A percentile compares a stretch with the other conserved stretches of the same genome.
These are phyloP conservation scores for Otus scops DNA, from an alignment of 2,797 vertebrate genomes.

Conservation along the genomic window DNA sequence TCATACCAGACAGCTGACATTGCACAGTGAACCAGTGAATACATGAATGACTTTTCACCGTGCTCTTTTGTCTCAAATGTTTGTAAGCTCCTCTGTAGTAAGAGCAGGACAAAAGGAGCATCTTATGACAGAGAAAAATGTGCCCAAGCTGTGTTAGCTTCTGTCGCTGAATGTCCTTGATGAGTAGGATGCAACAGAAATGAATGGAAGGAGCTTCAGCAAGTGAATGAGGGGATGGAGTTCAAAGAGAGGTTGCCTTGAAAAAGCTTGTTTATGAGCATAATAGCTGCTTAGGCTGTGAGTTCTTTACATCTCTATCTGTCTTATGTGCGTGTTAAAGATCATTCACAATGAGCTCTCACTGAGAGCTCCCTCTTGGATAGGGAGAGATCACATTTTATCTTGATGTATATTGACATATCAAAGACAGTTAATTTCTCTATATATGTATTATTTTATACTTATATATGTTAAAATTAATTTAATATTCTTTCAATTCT, in stretches of 20 bases:
- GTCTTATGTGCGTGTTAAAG: not conserved
- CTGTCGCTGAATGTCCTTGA: not conserved
- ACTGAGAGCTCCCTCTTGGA: not conserved
- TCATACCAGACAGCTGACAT: not conserved
- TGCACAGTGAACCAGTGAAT: not conserved
- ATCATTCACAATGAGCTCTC: not conserved
- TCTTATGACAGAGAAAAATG: not conserved
- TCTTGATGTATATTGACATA: not conserved
- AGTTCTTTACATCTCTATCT: not conserved
- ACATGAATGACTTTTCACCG: rapidly evolving
- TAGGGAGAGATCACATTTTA: not conserved
- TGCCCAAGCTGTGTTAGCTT: not conserved
- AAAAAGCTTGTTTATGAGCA: not conserved
- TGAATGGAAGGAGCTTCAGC: not conserved
- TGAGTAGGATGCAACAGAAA: not conserved
- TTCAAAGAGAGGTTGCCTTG: not conserved
- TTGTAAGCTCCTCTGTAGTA: not conserved
- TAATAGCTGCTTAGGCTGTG: not conserved
- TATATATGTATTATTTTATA: not conserved
- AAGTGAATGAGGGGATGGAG: not conserved
- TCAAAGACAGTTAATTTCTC: not conserved
- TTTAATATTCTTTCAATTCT: not conserved
- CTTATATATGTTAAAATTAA: not conserved
- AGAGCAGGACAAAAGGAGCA: not conserved
- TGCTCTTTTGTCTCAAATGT: not conserved